A percentile compares a stretch with the other conserved stretches of the same genome.
Evolutionary conservation across 2,797 vertebrate species (phyloP).

Genomic region (Meda fulgida): DNA sequence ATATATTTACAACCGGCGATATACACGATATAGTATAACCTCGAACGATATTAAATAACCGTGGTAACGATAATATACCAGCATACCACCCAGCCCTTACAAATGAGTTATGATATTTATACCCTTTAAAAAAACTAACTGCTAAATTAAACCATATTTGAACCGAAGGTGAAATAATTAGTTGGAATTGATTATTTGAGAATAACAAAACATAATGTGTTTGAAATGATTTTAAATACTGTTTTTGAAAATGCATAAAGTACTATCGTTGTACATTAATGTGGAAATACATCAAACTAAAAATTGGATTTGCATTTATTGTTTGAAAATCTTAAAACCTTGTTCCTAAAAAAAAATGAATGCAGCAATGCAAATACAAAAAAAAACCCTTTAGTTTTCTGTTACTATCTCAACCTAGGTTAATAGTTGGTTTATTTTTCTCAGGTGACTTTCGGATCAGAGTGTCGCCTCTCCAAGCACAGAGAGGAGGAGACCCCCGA

Average conservation of each 20-base stretch:
- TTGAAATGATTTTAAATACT: not conserved
- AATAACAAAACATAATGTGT: no score
- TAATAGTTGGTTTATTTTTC: slow-evolving; percentile 10
- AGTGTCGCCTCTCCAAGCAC: slow-evolving; percentile 80
- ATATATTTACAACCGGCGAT: no score
- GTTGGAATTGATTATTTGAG: no score
- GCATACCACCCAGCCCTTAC: no score
- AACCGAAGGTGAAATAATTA: not conserved
- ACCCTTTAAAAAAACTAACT: no score
- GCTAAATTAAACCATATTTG: not conserved
- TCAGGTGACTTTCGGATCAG: slow-evolving; percentile 62
- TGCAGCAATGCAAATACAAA: not conserved
- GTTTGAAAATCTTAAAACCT: not conserved
- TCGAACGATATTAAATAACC: no score
- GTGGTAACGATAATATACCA: no score
- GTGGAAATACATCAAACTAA: not conserved
- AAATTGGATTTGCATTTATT: not conserved
- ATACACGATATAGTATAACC: no score
- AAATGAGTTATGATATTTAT: no score
- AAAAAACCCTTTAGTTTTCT: not conserved
- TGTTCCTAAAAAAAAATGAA: not conserved
- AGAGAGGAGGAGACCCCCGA: slow-evolving; percentile 92
- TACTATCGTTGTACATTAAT: not conserved
- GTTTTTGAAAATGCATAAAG: not conserved
- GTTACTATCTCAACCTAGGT: not conserved